phyloP scores from a whole-genome alignment of 2,113 vertebrate genomes.

The Myodes glareolus region DNA sequence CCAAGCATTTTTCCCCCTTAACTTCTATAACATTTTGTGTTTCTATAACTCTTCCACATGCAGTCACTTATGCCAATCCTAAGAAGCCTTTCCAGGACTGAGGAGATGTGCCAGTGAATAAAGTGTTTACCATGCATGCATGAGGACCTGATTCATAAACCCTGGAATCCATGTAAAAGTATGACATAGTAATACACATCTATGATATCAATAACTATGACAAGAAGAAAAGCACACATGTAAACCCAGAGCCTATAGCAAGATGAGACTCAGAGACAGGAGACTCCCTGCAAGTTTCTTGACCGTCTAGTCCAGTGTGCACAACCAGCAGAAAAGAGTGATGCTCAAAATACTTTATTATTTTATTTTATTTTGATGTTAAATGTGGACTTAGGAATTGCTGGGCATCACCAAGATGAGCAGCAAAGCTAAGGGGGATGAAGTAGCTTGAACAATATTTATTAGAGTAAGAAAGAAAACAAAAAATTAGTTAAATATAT shows the following conservation, averaged over 20 bases:
- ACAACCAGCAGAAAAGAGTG: background rate
- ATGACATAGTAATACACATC: too few species aligned
- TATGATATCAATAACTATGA: background rate
- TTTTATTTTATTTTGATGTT: background rate
- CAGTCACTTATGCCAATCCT: background rate
- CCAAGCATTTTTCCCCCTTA: background rate
- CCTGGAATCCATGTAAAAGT: background rate
- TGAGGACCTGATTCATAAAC: too few species aligned
- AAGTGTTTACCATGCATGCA: background rate
- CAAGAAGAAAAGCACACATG: background rate
- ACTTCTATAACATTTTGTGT: background rate
- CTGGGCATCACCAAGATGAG: background rate
- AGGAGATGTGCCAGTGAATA: background rate
- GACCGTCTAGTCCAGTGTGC: background rate
- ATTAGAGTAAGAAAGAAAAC: background rate
- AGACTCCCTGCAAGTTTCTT: background rate
- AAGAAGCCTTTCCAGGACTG: background rate
- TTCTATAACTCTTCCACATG: background rate
- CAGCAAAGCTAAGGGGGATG: background rate
- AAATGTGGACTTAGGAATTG: background rate
- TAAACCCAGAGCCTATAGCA: too few species aligned
- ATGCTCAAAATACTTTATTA: background rate
- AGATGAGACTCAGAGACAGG: background rate
- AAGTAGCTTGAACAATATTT: slow-evolving; percentile 1
- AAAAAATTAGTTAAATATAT: background rate